phyloP scores from a whole-genome alignment of 2,797 vertebrate genomes.

The Dendrocincla fuliginosa region DNA sequence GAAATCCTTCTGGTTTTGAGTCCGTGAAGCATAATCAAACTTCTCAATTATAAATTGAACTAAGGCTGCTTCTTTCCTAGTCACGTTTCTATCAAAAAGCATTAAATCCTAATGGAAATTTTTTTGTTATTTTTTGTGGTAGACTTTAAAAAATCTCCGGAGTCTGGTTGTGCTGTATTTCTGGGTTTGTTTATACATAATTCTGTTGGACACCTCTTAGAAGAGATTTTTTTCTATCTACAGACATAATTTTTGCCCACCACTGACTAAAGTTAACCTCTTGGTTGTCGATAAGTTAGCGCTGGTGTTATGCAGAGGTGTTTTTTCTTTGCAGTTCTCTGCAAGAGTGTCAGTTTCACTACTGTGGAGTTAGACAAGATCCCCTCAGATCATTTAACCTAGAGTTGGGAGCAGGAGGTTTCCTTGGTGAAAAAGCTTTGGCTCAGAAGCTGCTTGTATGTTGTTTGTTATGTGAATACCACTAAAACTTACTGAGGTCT shows the following conservation, averaged over 20 bases:
- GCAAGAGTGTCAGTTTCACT: not conserved
- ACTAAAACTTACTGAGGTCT: not conserved
- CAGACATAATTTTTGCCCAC: not conserved
- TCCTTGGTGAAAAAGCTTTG: not conserved
- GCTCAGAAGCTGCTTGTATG: not conserved
- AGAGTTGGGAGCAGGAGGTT: not conserved
- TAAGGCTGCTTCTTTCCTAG: not conserved
- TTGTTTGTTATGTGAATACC: not conserved
- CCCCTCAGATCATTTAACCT: not conserved
- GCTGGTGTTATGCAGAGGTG: not conserved
- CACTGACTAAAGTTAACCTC: not conserved
- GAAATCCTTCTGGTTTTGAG: not conserved
- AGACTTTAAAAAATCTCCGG: not conserved
- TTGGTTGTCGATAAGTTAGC: rapidly evolving
- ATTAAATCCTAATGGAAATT: not conserved
- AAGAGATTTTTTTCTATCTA: not conserved
- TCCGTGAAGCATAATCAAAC: not conserved
- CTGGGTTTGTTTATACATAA: not conserved
- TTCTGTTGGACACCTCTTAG: not conserved
- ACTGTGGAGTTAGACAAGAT: not conserved
- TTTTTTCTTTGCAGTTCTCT: not conserved
- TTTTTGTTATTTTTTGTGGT: not conserved
- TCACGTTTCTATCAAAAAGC: not conserved
- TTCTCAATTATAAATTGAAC: not conserved
- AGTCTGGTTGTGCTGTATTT: not conserved